These are phyloP conservation scores for Gambusia holbrooki DNA, from an alignment of 2,113 vertebrate species.

Conservation along the genomic window DNA sequence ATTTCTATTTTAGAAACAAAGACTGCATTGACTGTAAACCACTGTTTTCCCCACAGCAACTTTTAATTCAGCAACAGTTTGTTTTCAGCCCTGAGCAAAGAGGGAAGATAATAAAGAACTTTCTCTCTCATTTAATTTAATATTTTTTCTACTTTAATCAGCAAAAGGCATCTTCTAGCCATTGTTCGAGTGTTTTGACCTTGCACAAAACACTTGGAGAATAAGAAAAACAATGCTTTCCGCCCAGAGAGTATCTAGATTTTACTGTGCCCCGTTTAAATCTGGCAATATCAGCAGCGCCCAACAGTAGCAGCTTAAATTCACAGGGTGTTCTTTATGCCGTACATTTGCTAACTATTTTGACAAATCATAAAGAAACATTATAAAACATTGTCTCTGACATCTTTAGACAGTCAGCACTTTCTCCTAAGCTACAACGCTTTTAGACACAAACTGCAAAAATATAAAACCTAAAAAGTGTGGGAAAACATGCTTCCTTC, in stretches of 20 bases:
- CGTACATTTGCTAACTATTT: constrained; percentile 27
- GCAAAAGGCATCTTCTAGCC: constrained; percentile 47
- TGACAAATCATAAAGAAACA: constrained; percentile 11
- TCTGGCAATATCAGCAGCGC: constrained; percentile 34
- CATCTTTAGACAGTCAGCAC: not conserved
- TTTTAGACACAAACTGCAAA: not conserved
- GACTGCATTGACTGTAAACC: constrained; percentile 21
- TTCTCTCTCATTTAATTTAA: constrained; percentile 56
- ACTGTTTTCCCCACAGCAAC: too few relatives aligned
- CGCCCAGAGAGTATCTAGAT: constrained; percentile 38
- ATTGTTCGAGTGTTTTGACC: constrained; percentile 51
- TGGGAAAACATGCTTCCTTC: not conserved
- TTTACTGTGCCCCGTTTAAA: constrained; percentile 54
- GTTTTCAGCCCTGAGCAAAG: constrained; percentile 60
- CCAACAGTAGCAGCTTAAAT: constrained; percentile 36
- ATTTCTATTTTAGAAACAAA: constrained; percentile 45
- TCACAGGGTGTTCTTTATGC: constrained; percentile 9
- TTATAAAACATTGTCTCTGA: not conserved
- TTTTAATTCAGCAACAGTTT: constrained; percentile 39
- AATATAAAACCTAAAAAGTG: not conserved
- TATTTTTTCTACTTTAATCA: constrained; percentile 70
- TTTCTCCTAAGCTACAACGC: not conserved
- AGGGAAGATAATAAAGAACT: constrained; percentile 40
- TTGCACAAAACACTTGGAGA: constrained; percentile 22
- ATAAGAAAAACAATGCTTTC: constrained; percentile 60